A percentile compares a stretch with the other conserved stretches of the same genome.
Conservation (phyloP, 1,140 invertebrate genomes). For the Nephila pilipes region DNA sequence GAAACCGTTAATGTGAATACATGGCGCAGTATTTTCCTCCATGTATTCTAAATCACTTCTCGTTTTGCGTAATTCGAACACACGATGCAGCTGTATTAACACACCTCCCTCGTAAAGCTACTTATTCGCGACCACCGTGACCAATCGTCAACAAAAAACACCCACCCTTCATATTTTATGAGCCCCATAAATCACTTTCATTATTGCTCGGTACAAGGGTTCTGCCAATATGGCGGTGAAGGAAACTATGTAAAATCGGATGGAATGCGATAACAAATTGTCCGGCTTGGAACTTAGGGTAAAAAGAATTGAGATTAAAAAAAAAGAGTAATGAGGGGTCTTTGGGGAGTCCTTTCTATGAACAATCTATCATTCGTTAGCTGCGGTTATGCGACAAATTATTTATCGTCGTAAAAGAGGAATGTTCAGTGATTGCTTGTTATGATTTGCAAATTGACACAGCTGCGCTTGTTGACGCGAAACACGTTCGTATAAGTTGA, state of each 20-base stretch:
- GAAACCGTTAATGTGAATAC: neutral
- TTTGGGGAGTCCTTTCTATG: too few species aligned
- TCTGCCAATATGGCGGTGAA: neutral
- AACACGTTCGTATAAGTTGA: too few species aligned
- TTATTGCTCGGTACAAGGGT: neutral
- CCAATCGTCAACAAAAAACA: slow-evolving; percentile 19
- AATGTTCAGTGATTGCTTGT: neutral
- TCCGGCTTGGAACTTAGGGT: neutral
- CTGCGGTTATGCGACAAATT: neutral
- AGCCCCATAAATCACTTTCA: slow-evolving; percentile 5
- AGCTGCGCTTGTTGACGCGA: neutral
- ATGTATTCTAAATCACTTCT: neutral
- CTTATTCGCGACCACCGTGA: neutral
- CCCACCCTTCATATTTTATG: neutral
- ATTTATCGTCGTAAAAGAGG: neutral
- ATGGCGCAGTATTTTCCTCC: too few species aligned
- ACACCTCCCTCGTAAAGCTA: neutral
- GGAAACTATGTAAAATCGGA: neutral
- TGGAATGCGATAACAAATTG: neutral
- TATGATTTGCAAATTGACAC: neutral
- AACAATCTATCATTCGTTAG: neutral
- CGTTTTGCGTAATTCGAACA: neutral
- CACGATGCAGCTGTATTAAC: neutral
- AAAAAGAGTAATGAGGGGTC: too few species aligned
- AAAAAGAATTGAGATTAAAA: neutral